phyloP scores from a whole-genome alignment of 2,888 invertebrate species.

The Megamerina dolium region DNA sequence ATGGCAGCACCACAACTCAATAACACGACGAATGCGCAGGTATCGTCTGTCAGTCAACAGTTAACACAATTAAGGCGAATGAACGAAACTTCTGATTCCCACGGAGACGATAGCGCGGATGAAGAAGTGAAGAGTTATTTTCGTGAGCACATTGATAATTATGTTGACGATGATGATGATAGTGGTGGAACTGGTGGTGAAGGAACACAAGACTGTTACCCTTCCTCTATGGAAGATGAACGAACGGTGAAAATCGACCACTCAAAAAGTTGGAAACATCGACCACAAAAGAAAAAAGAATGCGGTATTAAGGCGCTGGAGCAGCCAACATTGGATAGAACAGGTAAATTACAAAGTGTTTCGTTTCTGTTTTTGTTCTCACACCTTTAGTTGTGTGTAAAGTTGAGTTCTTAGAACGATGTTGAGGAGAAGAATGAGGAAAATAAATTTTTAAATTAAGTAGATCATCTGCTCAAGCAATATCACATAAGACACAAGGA shows the following conservation, averaged over 20 bases:
- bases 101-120: conserved; percentile 53
- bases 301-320: conserved; percentile 26
- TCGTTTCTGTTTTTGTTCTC: too few species aligned
- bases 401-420: background rate
- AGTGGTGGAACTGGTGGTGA: conserved; percentile 42
- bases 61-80: conserved; percentile 41
- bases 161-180: conserved; percentile 37
- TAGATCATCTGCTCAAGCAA: conserved; percentile 20
- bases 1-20: conserved; percentile 43
- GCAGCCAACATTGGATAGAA: conserved; percentile 19
- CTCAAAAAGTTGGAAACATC: conserved; percentile 56
- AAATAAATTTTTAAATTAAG: too few species aligned
- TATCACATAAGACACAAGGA: conserved; percentile 1
- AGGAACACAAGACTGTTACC: conserved; percentile 39
- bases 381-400: too few species aligned
- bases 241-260: conserved; percentile 29
- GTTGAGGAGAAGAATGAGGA: background rate
- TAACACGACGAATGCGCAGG: conserved; percentile 39
- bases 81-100: conserved; percentile 46
- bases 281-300: conserved; percentile 42
- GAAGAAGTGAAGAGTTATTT: conserved; percentile 58
- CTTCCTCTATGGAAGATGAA: conserved; percentile 39
- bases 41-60: conserved; percentile 44
- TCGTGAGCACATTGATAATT: conserved; percentile 32
- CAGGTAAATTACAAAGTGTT: conserved; percentile 41